A percentile compares a stretch with the other conserved stretches of the same genome.
phyloP scores from a whole-genome alignment of 2,113 vertebrate species.

The Misgurnus mizolepis region DNA sequence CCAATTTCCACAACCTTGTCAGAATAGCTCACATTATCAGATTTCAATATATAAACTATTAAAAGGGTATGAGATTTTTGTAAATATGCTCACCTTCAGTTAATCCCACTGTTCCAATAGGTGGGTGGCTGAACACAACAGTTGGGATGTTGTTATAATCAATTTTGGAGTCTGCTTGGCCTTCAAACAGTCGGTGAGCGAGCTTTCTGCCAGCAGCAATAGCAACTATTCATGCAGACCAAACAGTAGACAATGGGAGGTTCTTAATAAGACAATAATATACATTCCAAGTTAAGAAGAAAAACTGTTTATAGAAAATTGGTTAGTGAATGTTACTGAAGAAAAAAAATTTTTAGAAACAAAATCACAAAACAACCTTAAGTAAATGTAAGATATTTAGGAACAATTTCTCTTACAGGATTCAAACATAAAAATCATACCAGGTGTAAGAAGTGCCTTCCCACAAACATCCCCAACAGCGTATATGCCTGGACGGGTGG shows the following conservation, averaged over 20 bases:
- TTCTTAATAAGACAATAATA: not conserved
- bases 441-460: conserved; percentile 93
- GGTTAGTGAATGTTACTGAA: not conserved
- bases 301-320: not conserved
- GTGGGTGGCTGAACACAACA: conserved; percentile 93
- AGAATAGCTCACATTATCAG: not conserved
- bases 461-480: conserved; percentile 92
- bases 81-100: conserved; percentile 82
- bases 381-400: not conserved
- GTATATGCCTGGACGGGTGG: conserved; percentile 83
- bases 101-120: conserved; percentile 91
- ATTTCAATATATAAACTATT: not conserved
- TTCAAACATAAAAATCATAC: conserved; percentile 64
- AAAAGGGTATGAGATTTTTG: not conserved
- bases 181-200: conserved; percentile 89
- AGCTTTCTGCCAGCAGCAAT: conserved; percentile 92
- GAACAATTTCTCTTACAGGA: not conserved
- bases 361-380: not conserved
- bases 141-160: conserved; percentile 90
- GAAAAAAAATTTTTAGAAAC: not conserved
- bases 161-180: conserved; percentile 83
- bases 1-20: not conserved
- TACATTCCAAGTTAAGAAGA: not conserved
- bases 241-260: not conserved
- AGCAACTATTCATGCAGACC: conserved; percentile 76